Base-by-base conservation (phyloP, 1,140 invertebrate species). In the Leucophenga varia region DNA sequence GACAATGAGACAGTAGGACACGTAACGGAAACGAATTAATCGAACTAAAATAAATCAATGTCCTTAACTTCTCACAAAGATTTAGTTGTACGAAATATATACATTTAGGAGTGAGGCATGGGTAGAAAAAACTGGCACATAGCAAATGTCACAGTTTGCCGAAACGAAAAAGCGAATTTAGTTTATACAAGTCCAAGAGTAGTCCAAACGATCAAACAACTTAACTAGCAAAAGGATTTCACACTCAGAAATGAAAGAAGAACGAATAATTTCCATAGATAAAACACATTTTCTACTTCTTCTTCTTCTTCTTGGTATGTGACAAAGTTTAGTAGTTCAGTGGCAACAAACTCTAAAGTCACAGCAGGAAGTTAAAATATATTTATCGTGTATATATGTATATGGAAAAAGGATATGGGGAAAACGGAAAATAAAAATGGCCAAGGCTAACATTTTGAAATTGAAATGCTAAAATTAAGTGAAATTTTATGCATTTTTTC, bases 41-140 rank as follows among this genome's bases (percentile, higher is more conserved):
- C 67, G 67, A 71, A 71, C 55, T 72, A 48, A 71, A 71, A 71
- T 71, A 71, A 71, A 71, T 71, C 67, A 71, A 71, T 61, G 67
- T 71, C 67, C 53, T 64, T 61, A 63, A 63, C 59, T 55, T 61
- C 68, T 52, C 39, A 39, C 51, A 57, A 47, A 70, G 67, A 70
- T 70, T 70, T 71, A 59, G 42, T 47, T 41, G 44, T 7, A 30
- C 7, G 25, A 30, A 7, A 30, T 30, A 30, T n/a, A 30, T 30
- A 30, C 25, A 30, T 30, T n/a, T 8, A n/a, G 7, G 25, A 7
- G n/a, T 7, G 7, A 30, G 25, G 7, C 25, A n/a, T 30, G n/a
- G n/a, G 25, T 7, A n/a, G 25, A 35, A 35, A 35, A 13, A 35
- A 35, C 12, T 35, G 32, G 4, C 32, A 35, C 12, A n/a, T n/a